These are phyloP conservation scores for Hyles lineata DNA, from an alignment of 2,888 invertebrate species.

Conservation along the genomic window DNA sequence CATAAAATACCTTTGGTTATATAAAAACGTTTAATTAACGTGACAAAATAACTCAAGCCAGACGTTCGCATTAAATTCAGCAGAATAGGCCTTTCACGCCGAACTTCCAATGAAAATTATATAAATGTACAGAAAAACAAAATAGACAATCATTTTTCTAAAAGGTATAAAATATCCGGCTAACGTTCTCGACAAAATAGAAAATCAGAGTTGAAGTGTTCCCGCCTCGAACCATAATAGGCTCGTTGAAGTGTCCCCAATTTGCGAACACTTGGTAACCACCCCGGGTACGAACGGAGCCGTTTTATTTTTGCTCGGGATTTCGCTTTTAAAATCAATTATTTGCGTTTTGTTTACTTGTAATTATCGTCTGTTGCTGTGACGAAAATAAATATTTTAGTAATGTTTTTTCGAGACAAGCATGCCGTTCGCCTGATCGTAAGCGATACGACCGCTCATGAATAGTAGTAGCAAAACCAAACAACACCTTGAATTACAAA, in stretches of 20 bases:
- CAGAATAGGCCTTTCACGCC: too few relatives aligned
- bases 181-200: slow-evolving; percentile 27
- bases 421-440: too few relatives aligned
- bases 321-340: slow-evolving; percentile 6
- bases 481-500: too few relatives aligned
- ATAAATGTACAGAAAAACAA: not conserved
- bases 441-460: too few relatives aligned
- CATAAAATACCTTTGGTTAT: too few relatives aligned
- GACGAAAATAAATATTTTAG: not conserved
- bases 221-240: slow-evolving; percentile 45
- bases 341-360: slow-evolving; percentile 3
- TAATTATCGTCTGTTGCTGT: not conserved
- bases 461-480: too few relatives aligned
- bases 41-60: too few relatives aligned
- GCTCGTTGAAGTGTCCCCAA: slow-evolving; percentile 48
- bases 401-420: too few relatives aligned
- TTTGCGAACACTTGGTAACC: slow-evolving; percentile 45
- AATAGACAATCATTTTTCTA: slow-evolving; percentile 15
- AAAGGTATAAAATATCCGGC: slow-evolving; percentile 19
- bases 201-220: slow-evolving; percentile 31
- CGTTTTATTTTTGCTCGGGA: slow-evolving; percentile 30
- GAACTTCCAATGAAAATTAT: not conserved
- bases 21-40: too few relatives aligned
- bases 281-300: slow-evolving; percentile 33
- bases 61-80: too few relatives aligned